phyloP scores from a whole-genome alignment of 2,888 invertebrate species.

The Abrostola tripartita region DNA sequence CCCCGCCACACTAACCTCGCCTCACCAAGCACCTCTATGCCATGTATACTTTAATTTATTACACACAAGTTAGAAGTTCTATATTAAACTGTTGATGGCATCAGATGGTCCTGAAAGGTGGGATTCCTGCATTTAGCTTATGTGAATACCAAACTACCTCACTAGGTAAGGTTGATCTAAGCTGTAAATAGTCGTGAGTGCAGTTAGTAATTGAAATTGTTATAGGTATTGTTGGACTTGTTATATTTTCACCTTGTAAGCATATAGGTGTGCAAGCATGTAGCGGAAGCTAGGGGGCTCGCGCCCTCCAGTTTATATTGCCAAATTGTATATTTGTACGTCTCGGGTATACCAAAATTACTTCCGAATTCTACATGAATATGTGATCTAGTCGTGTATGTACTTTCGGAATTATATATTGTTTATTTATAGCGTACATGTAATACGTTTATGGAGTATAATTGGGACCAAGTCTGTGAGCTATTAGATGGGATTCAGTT shows the following conservation, averaged over 20 bases:
- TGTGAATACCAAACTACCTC: slow-evolving; percentile 84
- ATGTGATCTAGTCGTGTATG: slow-evolving; percentile 88
- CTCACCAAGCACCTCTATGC: slow-evolving; percentile 33
- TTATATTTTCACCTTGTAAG: slow-evolving; percentile 66
- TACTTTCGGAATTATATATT: slow-evolving; percentile 87
- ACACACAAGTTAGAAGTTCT: slow-evolving; percentile 45
- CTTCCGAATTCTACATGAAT: slow-evolving; percentile 88
- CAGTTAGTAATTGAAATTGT: slow-evolving; percentile 72
- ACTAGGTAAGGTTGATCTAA: slow-evolving; percentile 85
- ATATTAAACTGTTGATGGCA: slow-evolving; percentile 37
- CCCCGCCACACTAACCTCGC: slow-evolving; percentile 78
- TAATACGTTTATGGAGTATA: slow-evolving; percentile 80
- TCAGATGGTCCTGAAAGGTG: slow-evolving; percentile 46
- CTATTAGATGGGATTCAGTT: slow-evolving; percentile 71
- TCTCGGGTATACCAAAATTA: slow-evolving; percentile 85
- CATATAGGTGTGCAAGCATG: slow-evolving; percentile 54
- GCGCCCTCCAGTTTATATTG: slow-evolving; percentile 72
- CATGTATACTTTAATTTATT: slow-evolving; percentile 40
- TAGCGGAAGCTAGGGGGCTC: slow-evolving; percentile 62
- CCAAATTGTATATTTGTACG: slow-evolving; percentile 85
- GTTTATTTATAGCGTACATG: slow-evolving; percentile 84
- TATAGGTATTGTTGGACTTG: slow-evolving; percentile 67
- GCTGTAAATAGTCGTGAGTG: slow-evolving; percentile 82
- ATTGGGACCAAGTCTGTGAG: slow-evolving; percentile 87
- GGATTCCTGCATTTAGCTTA: slow-evolving; percentile 82